A percentile compares a stretch with the other conserved stretches of the same genome.
Evolutionary conservation across 2,888 invertebrate genomes (phyloP).

Genomic region (Meloe dianella): DNA sequence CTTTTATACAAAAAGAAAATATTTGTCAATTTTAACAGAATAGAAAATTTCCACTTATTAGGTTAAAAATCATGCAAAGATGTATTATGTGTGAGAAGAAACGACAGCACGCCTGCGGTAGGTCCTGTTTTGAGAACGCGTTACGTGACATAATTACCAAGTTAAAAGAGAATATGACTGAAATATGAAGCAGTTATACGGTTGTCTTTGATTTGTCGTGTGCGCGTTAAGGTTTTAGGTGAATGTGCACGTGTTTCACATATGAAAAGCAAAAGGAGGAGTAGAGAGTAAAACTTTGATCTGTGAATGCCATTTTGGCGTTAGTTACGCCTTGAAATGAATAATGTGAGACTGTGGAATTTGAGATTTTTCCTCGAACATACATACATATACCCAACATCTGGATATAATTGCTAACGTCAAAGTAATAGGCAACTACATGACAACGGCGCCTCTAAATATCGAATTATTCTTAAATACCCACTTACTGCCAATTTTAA

Average conservation of each 20-base stretch:
- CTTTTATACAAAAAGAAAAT: neutral
- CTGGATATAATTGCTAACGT: constrained; percentile 50
- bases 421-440: constrained; percentile 49
- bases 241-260: constrained; percentile 32
- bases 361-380: constrained; percentile 26
- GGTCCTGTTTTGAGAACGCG: constrained; percentile 19
- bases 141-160: constrained; percentile 37
- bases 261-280: constrained; percentile 29
- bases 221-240: constrained; percentile 20
- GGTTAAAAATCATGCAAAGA: constrained; percentile 21
- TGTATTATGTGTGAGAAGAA: constrained; percentile 22
- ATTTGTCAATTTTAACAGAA: constrained; percentile 13
- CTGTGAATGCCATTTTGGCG: constrained; percentile 32
- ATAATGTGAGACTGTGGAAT: constrained; percentile 33
- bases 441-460: constrained; percentile 47
- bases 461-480: constrained; percentile 48
- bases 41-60: constrained; percentile 22
- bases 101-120: constrained; percentile 25
- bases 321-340: constrained; percentile 32
- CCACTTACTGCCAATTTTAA: constrained; percentile 50
- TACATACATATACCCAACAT: constrained; percentile 34
- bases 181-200: constrained; percentile 27
- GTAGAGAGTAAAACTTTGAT: constrained; percentile 27
- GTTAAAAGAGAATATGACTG: constrained; percentile 28
- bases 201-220: constrained; percentile 29